Conservation (phyloP, 1,140 invertebrate species). For the Meteorus sp. region DNA sequence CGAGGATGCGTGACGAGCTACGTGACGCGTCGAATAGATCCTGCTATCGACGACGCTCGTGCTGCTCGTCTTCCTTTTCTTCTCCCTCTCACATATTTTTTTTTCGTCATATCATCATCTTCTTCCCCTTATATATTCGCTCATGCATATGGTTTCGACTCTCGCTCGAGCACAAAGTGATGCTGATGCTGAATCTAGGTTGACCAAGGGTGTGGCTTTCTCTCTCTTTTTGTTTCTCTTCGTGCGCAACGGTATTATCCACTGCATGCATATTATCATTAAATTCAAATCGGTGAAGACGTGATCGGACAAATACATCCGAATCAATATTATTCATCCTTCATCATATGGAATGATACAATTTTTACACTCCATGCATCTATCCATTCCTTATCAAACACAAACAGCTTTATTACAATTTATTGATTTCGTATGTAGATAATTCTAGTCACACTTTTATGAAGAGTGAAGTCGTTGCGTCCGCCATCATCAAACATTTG, state of each 20-base stretch:
- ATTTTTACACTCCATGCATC: no score
- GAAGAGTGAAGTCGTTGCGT: neutral
- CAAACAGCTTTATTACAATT: neutral
- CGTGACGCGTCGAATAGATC: slow-evolving; percentile 21
- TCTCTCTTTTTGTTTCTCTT: no score
- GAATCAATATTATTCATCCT: slow-evolving; percentile 16
- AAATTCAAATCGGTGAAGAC: slow-evolving; percentile 36
- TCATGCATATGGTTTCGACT: slow-evolving; percentile 17
- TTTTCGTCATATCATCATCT: no score
- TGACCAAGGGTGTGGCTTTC: slow-evolving; percentile 49
- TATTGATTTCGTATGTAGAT: neutral
- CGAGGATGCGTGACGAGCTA: slow-evolving; percentile 23
- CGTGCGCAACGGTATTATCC: slow-evolving; percentile 51
- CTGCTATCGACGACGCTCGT: neutral
- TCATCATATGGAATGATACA: no score
- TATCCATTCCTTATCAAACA: neutral
- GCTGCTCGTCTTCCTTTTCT: neutral
- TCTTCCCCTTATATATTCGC: neutral
- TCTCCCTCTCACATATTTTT: no score
- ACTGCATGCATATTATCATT: slow-evolving; percentile 41
- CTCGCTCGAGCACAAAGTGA: neutral
- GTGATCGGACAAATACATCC: no score
- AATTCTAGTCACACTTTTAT: neutral
- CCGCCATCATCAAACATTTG: no score
- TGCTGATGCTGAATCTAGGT: slow-evolving; percentile 22